phyloP scores from a whole-genome alignment of 1,140 invertebrate genomes.

The Conus betulinus region DNA sequence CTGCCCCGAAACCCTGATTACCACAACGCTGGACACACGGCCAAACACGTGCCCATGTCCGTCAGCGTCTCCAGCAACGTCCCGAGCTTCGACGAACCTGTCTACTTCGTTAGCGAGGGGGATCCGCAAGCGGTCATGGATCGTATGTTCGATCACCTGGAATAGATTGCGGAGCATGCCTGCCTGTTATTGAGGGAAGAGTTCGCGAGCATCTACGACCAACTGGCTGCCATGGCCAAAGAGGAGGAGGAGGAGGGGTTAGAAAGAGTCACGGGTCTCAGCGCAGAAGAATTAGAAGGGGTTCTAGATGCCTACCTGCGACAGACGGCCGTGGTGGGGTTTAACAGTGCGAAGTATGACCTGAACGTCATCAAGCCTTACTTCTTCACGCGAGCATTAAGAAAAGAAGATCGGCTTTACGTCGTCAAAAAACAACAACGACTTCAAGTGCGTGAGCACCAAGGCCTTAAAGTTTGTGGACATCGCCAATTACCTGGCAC shows the following conservation, averaged over 20 bases:
- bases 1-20: not conserved
- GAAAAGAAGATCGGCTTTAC: not conserved
- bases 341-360: conserved; percentile 46
- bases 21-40: not conserved
- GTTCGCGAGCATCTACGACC: not conserved
- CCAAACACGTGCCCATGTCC: not conserved
- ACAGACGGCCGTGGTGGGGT: conserved; percentile 30
- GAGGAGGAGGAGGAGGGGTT: not conserved
- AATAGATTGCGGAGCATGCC: not conserved
- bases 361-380: conserved; percentile 43
- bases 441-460: conserved; percentile 41
- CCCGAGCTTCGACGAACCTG: not conserved
- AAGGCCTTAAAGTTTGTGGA: conserved; percentile 47
- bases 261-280: not conserved
- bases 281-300: not conserved
- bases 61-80: not conserved
- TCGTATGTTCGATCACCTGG: conserved; percentile 22
- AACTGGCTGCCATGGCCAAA: not conserved
- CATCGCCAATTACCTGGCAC: conserved; percentile 49
- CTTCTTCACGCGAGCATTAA: conserved; percentile 18
- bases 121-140: conserved; percentile 14
- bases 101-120: conserved; percentile 9
- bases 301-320: conserved; percentile 27
- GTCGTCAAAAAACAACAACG: conserved; percentile 47
- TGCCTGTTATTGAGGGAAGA: not conserved